Evolutionary conservation across 2,888 invertebrate species (phyloP).

Genomic region (Thymelicus lineola): DNA sequence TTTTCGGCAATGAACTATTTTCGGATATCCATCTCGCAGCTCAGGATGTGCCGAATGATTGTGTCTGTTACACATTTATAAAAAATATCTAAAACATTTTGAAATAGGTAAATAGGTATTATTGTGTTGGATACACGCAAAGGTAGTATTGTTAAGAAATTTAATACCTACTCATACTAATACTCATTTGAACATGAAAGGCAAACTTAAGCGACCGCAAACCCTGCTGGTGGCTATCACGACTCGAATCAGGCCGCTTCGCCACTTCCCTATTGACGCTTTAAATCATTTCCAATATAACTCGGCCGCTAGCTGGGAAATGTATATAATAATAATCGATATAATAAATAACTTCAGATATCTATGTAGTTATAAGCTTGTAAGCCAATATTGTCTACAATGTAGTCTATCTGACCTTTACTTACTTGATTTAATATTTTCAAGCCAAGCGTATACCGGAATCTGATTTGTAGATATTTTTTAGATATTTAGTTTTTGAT

Average conservation of each 20-base stretch:
- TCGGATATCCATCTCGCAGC: no score
- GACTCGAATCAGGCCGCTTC: slow-evolving; percentile 10
- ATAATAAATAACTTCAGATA: slow-evolving; percentile 2
- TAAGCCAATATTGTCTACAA: no score
- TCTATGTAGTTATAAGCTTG: not conserved
- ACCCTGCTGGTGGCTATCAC: slow-evolving; percentile 20
- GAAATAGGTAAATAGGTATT: not conserved
- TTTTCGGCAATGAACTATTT: no score
- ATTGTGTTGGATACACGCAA: not conserved
- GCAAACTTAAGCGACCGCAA: slow-evolving; percentile 11
- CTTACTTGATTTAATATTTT: no score
- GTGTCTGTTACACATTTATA: no score
- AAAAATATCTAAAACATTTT: no score
- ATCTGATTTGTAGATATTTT: no score
- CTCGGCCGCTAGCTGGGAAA: not conserved
- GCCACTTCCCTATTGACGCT: slow-evolving; percentile 32
- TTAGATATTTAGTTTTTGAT: no score
- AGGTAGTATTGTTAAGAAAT: slow-evolving; percentile 4
- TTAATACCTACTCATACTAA: no score
- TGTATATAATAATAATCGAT: not conserved
- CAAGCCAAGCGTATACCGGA: no score
- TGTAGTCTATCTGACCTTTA: no score
- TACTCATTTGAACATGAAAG: slow-evolving; percentile 12
- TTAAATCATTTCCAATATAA: slow-evolving; percentile 25
- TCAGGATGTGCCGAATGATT: no score